Base-by-base conservation (phyloP, 1,140 invertebrate species). In the Ceratina japonica region DNA sequence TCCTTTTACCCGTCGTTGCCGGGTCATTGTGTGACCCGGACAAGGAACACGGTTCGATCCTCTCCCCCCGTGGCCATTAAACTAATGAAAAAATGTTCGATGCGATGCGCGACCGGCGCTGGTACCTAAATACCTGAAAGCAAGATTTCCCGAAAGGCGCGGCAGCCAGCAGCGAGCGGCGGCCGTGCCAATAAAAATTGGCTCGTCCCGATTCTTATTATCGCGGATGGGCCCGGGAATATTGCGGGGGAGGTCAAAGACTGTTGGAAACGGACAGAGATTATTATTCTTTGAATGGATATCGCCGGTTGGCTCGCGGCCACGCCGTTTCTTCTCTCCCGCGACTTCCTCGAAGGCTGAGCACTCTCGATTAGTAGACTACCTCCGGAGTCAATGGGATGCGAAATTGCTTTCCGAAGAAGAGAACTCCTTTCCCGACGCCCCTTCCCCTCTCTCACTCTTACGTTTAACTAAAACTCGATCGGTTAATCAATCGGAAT, bases 311-410 rank as follows among this genome's bases (percentile, higher is more conserved):
- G 74, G 74, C 63, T 27, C 3, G 18, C 12, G n/a, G 74, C 74
- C 74, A 76, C 37, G 37, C 3, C 37, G 37, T 7, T 10, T 7
- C 49, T 61, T 61, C 54, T 64, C 31, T 8, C 54, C 7, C 37
- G 54, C 8, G 27, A 18, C 44, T 61, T 51, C 1, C n/a, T 8
- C 20, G 8, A 22, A 22, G 31, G 64, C 7, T 31, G 12, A 76
- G 75, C 75, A 76, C 24, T 49, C 75, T 76, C 65, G 56, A 70
- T 77, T 63, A 62, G 49, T 70, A 24, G 58, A 37, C 44, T 65
- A 61, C 15, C 65, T 62, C 3, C 24, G 22, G 8, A 76, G 65
- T 76, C 74, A 76, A 76, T 69, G 64, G 64, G 74, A 68, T 51
- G 65, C 74, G 64, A 69, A 76, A 76, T 75, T 75, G 61, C 52